Evolutionary conservation across 2,797 vertebrate genomes (phyloP).

Genomic region (Enoplosus armatus): DNA sequence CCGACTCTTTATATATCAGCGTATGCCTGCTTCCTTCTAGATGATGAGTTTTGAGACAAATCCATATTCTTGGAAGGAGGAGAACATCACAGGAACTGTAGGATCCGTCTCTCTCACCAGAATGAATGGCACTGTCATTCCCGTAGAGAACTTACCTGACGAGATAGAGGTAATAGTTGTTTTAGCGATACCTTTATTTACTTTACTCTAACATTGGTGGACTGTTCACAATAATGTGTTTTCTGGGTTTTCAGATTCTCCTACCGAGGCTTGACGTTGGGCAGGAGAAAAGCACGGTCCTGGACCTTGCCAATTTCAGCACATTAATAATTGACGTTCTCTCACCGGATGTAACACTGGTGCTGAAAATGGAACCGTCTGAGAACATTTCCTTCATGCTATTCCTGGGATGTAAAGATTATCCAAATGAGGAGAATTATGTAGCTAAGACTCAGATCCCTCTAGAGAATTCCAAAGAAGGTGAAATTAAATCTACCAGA

Average conservation of each 20-base stretch:
- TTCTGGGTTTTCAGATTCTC: conserved; percentile 85
- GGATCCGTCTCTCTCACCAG: conserved; percentile 90
- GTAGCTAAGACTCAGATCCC: conserved; percentile 85
- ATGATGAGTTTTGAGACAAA: conserved; percentile 94
- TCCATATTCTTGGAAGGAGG: conserved; percentile 87
- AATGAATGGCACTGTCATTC: conserved; percentile 85
- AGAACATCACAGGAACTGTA: conserved; percentile 88
- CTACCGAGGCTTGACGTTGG: conserved; percentile 84
- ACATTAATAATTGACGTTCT: conserved; percentile 90
- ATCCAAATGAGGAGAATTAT: conserved; percentile 87
- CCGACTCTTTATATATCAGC: background rate
- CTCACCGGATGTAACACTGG: conserved; percentile 85
- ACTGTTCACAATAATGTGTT: conserved; percentile 6
- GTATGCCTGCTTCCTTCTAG: conserved; percentile 70
- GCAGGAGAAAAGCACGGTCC: conserved; percentile 83
- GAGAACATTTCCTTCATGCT: conserved; percentile 85
- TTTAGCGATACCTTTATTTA: background rate
- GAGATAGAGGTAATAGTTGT: conserved; percentile 90
- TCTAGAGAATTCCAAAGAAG: conserved; percentile 78
- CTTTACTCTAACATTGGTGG: background rate
- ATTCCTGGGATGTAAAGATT: conserved; percentile 88
- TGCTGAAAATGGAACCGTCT: conserved; percentile 90
- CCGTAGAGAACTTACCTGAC: conserved; percentile 87
- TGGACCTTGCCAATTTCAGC: conserved; percentile 88
- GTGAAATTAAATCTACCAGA: conserved; percentile 67